Conservation (phyloP, 2,888 invertebrate genomes). For the Drosophila meridiana region DNA sequence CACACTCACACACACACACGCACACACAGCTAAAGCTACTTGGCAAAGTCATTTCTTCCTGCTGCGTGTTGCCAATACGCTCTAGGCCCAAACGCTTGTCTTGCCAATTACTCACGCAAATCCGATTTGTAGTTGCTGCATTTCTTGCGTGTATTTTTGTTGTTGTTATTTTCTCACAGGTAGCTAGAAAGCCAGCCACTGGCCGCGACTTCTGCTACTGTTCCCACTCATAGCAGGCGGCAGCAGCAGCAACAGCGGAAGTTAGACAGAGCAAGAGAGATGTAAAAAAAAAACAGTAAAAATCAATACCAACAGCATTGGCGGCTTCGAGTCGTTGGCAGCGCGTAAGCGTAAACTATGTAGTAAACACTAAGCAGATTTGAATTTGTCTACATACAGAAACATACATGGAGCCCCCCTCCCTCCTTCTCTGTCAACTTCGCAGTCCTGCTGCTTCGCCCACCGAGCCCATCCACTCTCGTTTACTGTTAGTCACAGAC, state of each 20-base stretch:
- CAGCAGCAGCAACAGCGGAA: slow-evolving; percentile 20
- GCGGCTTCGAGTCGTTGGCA: slow-evolving; percentile 53
- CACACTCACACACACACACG: background rate
- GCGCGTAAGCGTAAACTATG: slow-evolving; percentile 71
- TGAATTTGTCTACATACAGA: slow-evolving; percentile 58
- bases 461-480: slow-evolving; percentile 21
- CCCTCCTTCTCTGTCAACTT: background rate
- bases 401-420: background rate
- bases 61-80: slow-evolving; percentile 48
- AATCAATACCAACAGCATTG: slow-evolving; percentile 73
- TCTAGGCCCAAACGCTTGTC: slow-evolving; percentile 61
- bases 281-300: slow-evolving; percentile 40
- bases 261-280: slow-evolving; percentile 3
- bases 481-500: slow-evolving; percentile 71
- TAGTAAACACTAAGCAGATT: slow-evolving; percentile 78
- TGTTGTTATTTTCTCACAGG: slow-evolving; percentile 33
- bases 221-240: slow-evolving; percentile 21
- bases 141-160: slow-evolving; percentile 25
- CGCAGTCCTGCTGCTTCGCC: background rate
- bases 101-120: slow-evolving; percentile 82
- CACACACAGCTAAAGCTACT: slow-evolving; percentile 7
- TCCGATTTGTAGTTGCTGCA: slow-evolving; percentile 75
- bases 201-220: slow-evolving; percentile 27
- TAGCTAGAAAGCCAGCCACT: slow-evolving; percentile 41
- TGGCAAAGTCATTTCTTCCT: slow-evolving; percentile 34